Percentiles rank a stretch among this genome's conserved stretches.
Evolutionary conservation across 2,113 vertebrate species (phyloP).

Genomic region (Cricetomys ansorgei): DNA sequence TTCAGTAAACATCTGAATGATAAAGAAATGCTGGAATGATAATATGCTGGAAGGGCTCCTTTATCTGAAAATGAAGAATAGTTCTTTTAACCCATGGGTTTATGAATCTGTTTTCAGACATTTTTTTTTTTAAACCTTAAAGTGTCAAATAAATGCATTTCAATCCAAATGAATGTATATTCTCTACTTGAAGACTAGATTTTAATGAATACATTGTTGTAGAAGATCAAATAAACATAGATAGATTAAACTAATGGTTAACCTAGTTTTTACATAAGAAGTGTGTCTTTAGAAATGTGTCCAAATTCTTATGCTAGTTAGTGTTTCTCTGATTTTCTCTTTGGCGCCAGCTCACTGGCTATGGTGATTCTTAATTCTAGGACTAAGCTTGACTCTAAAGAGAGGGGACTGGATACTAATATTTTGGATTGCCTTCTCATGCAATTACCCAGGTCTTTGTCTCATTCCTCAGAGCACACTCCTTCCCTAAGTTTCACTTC

Average conservation of each 20-base stretch:
- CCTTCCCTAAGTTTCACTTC: neutral
- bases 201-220: neutral
- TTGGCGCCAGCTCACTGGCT: rapidly evolving
- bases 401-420: neutral
- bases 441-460: neutral
- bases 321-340: neutral
- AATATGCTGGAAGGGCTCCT: no score
- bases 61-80: neutral
- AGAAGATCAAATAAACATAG: neutral
- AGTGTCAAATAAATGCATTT: neutral
- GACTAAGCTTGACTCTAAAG: neutral
- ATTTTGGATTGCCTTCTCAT: neutral
- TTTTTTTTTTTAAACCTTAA: slow-evolving; percentile 23
- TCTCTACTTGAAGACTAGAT: neutral
- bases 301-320: neutral
- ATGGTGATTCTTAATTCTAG: neutral
- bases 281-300: neutral
- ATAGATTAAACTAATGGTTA: neutral
- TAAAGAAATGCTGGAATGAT: neutral
- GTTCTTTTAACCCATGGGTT: no score
- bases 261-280: neutral
- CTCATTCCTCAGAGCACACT: neutral
- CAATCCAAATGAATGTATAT: neutral
- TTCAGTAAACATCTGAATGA: neutral
- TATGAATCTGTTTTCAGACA: neutral